These are phyloP conservation scores for Lophochroa leadbeateri DNA, from an alignment of 2,113 vertebrate genomes.

Conservation along the genomic window DNA sequence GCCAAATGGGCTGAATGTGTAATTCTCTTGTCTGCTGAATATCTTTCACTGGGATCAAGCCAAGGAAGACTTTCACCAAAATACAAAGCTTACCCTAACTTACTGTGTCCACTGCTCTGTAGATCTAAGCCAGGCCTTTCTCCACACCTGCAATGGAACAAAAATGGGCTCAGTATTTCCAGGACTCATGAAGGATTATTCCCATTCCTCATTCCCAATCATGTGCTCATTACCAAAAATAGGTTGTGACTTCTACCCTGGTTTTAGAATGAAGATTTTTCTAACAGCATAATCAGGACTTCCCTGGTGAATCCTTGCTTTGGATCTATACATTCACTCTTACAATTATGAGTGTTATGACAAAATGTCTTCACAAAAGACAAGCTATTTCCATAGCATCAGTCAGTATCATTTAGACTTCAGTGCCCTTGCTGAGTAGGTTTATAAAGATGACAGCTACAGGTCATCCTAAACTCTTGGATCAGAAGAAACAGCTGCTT, in stretches of 20 bases:
- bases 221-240: background rate
- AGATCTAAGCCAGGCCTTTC: background rate
- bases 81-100: background rate
- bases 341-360: background rate
- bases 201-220: background rate
- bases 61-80: background rate
- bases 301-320: background rate
- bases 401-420: constrained; percentile 4
- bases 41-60: background rate
- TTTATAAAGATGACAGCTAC: constrained; percentile 27
- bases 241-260: background rate
- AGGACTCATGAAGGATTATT: background rate
- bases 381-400: background rate
- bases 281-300: background rate
- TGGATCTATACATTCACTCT: background rate
- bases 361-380: constrained; percentile 14
- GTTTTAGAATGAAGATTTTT: background rate
- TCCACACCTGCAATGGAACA: background rate
- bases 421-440: constrained; percentile 4
- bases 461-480: background rate
- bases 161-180: background rate
- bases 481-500: background rate
- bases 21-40: background rate
- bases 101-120: background rate
- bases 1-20: background rate